Conservation (phyloP, 2,797 vertebrate species). For the Protonibea diacanthus region DNA sequence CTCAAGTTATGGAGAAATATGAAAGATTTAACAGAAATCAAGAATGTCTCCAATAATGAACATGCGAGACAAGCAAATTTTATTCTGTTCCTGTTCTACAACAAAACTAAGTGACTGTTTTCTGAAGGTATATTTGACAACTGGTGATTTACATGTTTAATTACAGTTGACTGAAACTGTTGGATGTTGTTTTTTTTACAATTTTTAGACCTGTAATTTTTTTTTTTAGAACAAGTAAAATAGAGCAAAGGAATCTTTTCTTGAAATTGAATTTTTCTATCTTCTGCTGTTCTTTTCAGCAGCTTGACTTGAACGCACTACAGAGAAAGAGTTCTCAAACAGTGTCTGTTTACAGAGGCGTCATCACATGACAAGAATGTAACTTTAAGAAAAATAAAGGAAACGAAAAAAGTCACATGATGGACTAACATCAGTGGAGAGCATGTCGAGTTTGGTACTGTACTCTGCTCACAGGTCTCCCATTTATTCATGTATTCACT, state of each 20-base stretch:
- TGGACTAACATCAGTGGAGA: not conserved
- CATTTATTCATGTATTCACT: not conserved
- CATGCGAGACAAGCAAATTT: too few relatives aligned
- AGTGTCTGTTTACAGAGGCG: not conserved
- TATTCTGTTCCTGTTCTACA: too few relatives aligned
- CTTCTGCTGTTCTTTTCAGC: not conserved
- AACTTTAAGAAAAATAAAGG: not conserved
- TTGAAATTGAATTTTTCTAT: not conserved
- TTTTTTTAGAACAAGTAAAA: not conserved
- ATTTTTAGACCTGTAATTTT: not conserved
- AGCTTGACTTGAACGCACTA: not conserved
- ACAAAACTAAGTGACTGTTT: not conserved
- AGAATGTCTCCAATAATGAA: not conserved
- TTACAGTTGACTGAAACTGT: not conserved
- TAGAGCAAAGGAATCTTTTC: too few relatives aligned
- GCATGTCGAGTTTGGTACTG: not conserved
- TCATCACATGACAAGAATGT: not conserved
- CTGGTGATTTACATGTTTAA: too few relatives aligned
- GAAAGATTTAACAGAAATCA: too few relatives aligned
- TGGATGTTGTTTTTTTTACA: not conserved
- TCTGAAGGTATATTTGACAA: not conserved
- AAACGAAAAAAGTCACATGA: not conserved
- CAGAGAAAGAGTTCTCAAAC: not conserved
- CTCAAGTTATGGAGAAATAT: too few relatives aligned
- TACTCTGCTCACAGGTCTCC: not conserved